Base-by-base conservation (phyloP, 2,113 vertebrate species). In the Protobothrops flavoviridis region DNA sequence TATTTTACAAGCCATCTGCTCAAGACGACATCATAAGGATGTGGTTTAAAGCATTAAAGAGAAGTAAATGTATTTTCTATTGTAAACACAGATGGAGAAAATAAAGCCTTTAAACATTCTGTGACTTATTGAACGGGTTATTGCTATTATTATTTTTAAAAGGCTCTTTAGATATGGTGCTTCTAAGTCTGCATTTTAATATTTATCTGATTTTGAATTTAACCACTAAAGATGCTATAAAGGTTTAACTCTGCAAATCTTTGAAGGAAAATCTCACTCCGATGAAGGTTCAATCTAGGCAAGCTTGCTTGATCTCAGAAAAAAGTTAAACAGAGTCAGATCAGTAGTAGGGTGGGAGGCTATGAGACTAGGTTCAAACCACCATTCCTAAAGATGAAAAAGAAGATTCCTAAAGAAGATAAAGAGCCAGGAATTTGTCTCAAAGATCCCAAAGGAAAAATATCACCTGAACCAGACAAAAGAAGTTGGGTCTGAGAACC, bases 11-110 rank as follows among this genome's bases (percentile, higher is more conserved):
- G 57, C 43, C 8, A 92, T 93, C 94, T 91, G 89, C 88, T 94
- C 93, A 24, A 59, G 87, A 8, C 50, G 93, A 87, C 91, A 29
- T 88, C 93, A 93, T 94, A 91, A 69, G 92, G 13, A 24, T 93
- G 3, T 23, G 45, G 39, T 94, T 85, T 91, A 45, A 12, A 86
- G 59, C 85, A 39, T 52, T 39, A 90, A 85, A 56, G 69, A 50
- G 43, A 3, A 21, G 13, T 6, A 15, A 88, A 86, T 92, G 87
- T 85, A 43, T 89, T 92, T 92, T 90, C 55, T 5, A 45, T 45
- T 91, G 52, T 53, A 89, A 91, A 85, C 23, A 89, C 12, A 45
- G 64, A 43, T 33, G 64, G 23, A 29, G 26, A 10, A 33, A 90
- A 52, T 4, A 90, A 93, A 43, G 2, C 48, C 50, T 43, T 85